These are phyloP conservation scores for Cactoblastis cactorum DNA, from an alignment of 2,888 invertebrate genomes.

Conservation along the genomic window DNA sequence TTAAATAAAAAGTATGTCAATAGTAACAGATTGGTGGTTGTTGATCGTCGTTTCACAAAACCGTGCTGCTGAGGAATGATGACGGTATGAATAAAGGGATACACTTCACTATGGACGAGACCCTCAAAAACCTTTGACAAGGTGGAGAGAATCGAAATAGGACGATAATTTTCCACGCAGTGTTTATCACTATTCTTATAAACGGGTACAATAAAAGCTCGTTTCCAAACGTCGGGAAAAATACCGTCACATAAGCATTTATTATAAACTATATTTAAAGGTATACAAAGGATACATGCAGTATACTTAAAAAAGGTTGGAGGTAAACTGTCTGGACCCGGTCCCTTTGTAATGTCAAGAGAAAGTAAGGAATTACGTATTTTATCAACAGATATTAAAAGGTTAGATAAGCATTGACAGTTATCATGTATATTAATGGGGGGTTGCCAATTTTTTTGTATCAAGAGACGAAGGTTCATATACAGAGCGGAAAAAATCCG, in stretches of 20 bases:
- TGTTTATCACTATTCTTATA: neutral
- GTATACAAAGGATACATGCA: neutral
- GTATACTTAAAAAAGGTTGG: neutral
- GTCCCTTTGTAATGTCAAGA: neutral
- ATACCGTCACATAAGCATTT: neutral
- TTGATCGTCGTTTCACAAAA: no score
- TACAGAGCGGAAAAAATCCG: neutral
- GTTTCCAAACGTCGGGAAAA: neutral
- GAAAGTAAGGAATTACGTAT: neutral
- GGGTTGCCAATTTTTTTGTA: neutral
- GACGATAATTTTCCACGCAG: conserved; percentile 8
- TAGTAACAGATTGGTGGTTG: no score
- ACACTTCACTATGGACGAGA: conserved; percentile 18
- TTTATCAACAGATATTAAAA: neutral
- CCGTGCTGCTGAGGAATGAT: conserved; percentile 13
- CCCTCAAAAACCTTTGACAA: conserved; percentile 22
- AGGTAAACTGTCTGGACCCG: neutral
- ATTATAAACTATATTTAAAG: neutral
- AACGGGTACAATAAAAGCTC: neutral
- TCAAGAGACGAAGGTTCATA: neutral
- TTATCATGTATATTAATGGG: neutral
- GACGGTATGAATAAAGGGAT: conserved; percentile 16
- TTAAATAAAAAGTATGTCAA: no score
- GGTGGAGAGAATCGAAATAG: conserved; percentile 21
- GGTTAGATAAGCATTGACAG: neutral